A percentile compares a stretch with the other conserved stretches of the same genome.
Evolutionary conservation across 2,888 invertebrate species (phyloP).

Genomic region (Dryadula phaetusa): DNA sequence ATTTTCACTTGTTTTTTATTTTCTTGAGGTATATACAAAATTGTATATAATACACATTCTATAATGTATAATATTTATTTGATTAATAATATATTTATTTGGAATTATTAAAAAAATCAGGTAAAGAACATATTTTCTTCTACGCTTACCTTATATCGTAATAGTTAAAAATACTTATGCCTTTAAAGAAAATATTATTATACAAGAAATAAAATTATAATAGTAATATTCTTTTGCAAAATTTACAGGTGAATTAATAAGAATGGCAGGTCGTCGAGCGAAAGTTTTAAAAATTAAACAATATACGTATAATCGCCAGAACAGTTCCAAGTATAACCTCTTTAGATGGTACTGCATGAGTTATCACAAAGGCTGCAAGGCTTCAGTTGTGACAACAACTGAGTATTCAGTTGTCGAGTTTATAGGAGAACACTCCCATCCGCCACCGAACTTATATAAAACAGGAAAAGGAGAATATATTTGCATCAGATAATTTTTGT

Average conservation of each 20-base stretch:
- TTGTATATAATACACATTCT: no score
- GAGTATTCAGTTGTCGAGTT: constrained; percentile 29
- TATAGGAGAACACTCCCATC: constrained; percentile 45
- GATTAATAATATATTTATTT: no score
- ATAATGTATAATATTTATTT: no score
- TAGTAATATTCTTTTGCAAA: not conserved
- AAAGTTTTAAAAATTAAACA: constrained; percentile 27
- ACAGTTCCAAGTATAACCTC: constrained; percentile 16
- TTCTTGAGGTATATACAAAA: no score
- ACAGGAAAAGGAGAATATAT: constrained; percentile 27
- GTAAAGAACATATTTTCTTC: no score
- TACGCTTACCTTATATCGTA: no score
- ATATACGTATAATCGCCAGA: constrained; percentile 40
- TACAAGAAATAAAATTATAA: not conserved
- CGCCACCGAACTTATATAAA: constrained; percentile 32
- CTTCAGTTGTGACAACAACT: constrained; percentile 42
- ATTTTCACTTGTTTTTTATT: no score
- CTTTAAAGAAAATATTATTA: not conserved
- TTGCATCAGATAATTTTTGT: constrained; percentile 16
- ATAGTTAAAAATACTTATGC: no score
- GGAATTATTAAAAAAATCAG: no score
- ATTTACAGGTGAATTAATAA: constrained; percentile 38
- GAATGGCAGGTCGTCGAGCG: constrained; percentile 21
- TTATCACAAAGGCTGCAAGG: constrained; percentile 51
- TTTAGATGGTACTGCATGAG: constrained; percentile 50